Percentiles rank a stretch among this genome's conserved stretches.
Evolutionary conservation across 2,113 vertebrate genomes (phyloP).

Genomic region (Hippocampus abdominalis): DNA sequence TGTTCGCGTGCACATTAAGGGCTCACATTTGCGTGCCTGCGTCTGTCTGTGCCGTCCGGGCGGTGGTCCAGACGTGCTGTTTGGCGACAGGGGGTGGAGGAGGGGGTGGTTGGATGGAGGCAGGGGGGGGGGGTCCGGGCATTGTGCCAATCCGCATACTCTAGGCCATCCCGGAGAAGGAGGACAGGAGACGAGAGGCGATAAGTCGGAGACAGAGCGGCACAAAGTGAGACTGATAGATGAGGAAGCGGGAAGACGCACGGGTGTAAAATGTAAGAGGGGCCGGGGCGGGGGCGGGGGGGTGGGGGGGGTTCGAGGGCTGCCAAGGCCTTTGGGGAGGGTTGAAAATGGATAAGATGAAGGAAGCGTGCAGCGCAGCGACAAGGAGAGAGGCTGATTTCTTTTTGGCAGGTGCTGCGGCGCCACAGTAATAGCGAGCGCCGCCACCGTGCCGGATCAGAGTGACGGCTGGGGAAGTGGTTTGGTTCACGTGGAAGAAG

Average conservation of each 20-base stretch:
- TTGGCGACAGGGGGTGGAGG: constrained; percentile 55
- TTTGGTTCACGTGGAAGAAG: too few relatives aligned
- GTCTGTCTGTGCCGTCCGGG: constrained; percentile 48
- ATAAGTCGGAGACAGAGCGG: constrained; percentile 20
- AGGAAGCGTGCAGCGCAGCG: too few relatives aligned
- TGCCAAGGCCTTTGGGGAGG: background rate
- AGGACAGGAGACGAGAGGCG: background rate
- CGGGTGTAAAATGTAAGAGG: background rate
- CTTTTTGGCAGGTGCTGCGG: too few relatives aligned
- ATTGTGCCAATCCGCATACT: constrained; percentile 45
- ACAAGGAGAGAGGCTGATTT: too few relatives aligned
- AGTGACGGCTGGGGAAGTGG: too few relatives aligned
- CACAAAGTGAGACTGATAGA: constrained; percentile 4
- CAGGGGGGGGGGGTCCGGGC: constrained; percentile 25
- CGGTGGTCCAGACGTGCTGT: constrained; percentile 51
- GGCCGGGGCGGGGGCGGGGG: background rate
- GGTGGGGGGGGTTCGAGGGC: background rate
- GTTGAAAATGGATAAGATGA: too few relatives aligned
- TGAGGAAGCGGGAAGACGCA: background rate
- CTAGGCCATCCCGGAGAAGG: background rate
- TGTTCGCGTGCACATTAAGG: background rate
- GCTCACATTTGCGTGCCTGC: background rate
- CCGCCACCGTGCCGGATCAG: too few relatives aligned
- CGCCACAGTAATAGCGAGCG: too few relatives aligned
- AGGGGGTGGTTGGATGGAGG: too few relatives aligned